Conservation (phyloP, 2,113 vertebrate species). For the Jacana jacana region DNA sequence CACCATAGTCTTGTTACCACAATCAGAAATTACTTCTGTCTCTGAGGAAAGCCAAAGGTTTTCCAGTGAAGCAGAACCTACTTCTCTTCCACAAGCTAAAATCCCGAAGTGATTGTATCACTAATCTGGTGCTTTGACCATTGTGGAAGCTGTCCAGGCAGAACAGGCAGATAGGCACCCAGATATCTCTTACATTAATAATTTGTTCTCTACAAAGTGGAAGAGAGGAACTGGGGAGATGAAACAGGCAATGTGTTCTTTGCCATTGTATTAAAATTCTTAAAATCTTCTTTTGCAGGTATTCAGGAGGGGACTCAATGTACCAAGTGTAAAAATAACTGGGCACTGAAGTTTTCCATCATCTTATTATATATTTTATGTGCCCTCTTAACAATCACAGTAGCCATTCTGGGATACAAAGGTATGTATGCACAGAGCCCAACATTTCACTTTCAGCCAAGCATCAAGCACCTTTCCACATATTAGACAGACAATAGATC, state of each 20-base stretch:
- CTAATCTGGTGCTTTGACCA: neutral
- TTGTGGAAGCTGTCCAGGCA: neutral
- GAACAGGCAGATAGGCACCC: neutral
- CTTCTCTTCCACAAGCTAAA: neutral
- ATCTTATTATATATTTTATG: constrained; percentile 91
- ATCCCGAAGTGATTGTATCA: neutral
- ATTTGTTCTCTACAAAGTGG: neutral
- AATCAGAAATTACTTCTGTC: neutral
- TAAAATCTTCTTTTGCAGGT: constrained; percentile 80
- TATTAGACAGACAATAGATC: neutral
- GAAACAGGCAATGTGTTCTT: neutral
- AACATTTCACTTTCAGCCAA: neutral
- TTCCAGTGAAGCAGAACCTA: neutral
- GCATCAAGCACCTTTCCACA: fast-evolving
- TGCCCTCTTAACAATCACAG: constrained; percentile 90
- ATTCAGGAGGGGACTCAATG: constrained; percentile 96
- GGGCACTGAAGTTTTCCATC: constrained; percentile 94
- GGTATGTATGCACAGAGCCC: constrained; percentile 73
- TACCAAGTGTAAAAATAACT: constrained; percentile 95
- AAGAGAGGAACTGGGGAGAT: neutral
- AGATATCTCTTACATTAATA: neutral
- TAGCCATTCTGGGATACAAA: constrained; percentile 95
- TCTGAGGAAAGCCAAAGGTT: neutral
- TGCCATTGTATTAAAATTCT: constrained; percentile 4
- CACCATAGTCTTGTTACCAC: neutral